These are phyloP conservation scores for Ophion obscuratus DNA, from an alignment of 2,888 invertebrate species.

Conservation along the genomic window DNA sequence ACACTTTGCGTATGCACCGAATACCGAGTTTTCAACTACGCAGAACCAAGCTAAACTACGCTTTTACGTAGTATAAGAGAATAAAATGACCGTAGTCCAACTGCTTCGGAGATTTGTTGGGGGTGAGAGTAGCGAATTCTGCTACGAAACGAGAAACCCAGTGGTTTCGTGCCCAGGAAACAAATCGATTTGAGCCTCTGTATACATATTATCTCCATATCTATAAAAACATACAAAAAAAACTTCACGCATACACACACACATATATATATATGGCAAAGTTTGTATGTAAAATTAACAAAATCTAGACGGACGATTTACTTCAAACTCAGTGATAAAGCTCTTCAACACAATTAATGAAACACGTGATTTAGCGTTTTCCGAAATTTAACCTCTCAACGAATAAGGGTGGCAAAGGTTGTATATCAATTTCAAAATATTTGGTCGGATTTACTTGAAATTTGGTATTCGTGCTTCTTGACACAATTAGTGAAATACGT, in stretches of 20 bases:
- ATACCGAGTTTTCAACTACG: conserved; percentile 48
- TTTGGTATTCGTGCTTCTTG: too few species aligned
- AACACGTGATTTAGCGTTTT: too few species aligned
- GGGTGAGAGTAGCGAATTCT: background rate
- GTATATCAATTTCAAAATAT: too few species aligned
- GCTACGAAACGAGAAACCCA: conserved; percentile 42
- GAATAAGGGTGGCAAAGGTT: too few species aligned
- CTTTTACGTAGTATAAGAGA: conserved; percentile 34
- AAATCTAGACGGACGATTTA: too few species aligned
- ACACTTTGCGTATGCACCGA: background rate
- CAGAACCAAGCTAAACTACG: conserved; percentile 19
- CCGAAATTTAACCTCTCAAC: too few species aligned
- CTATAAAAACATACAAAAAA: background rate
- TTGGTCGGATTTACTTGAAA: too few species aligned
- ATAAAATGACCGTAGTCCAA: conserved; percentile 47
- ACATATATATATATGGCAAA: background rate
- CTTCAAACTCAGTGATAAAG: too few species aligned
- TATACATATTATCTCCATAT: background rate
- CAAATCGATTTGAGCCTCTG: too few species aligned
- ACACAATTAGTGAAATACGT: too few species aligned
- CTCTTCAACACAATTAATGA: too few species aligned
- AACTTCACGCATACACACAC: background rate
- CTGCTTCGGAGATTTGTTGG: conserved; percentile 14
- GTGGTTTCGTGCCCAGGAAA: conserved; percentile 57
- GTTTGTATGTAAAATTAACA: too few species aligned